A percentile compares a stretch with the other conserved stretches of the same genome.
Evolutionary conservation across 2,113 vertebrate species (phyloP).

Genomic region (Dermatemys mawii): DNA sequence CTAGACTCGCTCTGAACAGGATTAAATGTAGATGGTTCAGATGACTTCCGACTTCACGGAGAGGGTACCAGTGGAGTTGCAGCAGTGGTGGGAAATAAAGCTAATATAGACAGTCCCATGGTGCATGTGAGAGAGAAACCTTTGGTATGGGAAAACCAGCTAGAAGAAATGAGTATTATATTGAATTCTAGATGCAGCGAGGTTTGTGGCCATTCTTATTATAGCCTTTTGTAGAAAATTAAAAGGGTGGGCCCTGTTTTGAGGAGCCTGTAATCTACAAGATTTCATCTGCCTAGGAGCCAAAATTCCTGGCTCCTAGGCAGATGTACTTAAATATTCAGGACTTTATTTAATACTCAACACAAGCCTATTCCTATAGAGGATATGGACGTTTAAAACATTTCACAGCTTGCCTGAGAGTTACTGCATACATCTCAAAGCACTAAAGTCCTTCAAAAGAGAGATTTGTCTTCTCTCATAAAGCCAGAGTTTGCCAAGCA

Average conservation of each 20-base stretch:
- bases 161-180: not conserved
- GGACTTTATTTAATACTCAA: not conserved
- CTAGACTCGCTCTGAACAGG: not conserved
- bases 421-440: rapidly evolving
- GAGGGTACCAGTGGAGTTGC: not conserved
- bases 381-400: not conserved
- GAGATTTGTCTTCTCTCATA: not conserved
- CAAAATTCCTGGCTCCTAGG: not conserved
- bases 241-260: rapidly evolving
- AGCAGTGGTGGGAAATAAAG: not conserved
- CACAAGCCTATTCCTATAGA: not conserved
- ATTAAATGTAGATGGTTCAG: not conserved
- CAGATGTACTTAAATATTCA: not conserved
- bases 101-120: not conserved
- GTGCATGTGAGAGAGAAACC: not conserved
- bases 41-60: not conserved
- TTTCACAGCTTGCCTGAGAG: not conserved
- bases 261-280: not conserved
- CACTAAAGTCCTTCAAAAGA: not conserved
- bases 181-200: not conserved
- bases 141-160: not conserved
- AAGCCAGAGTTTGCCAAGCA: slow-evolving; percentile 36
- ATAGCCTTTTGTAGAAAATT: rapidly evolving
- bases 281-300: no score
- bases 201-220: not conserved